phyloP scores from a whole-genome alignment of 2,888 invertebrate species.

The Xanthia togata region DNA sequence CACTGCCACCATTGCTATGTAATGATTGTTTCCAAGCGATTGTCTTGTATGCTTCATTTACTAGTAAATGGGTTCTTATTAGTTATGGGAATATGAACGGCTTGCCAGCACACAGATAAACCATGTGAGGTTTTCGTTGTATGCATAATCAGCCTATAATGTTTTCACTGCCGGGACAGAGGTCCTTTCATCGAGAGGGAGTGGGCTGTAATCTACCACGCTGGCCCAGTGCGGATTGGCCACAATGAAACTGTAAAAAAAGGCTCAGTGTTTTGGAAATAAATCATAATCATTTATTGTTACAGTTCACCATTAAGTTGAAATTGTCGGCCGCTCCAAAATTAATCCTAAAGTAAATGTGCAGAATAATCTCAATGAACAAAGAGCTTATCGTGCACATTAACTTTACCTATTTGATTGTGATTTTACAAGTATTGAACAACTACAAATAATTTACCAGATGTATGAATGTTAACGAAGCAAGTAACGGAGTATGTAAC shows the following conservation, averaged over 20 bases:
- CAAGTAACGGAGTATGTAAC: too few relatives aligned
- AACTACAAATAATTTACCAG: not conserved
- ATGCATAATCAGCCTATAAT: not conserved
- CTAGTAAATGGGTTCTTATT: not conserved
- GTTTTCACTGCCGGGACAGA: too few relatives aligned
- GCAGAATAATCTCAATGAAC: not conserved
- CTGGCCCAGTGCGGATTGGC: too few relatives aligned
- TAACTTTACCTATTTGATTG: not conserved
- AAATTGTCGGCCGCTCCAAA: not conserved
- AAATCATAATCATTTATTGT: not conserved
- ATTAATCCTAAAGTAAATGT: not conserved
- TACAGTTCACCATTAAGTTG: not conserved
- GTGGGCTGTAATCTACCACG: too few relatives aligned
- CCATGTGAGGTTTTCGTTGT: not conserved
- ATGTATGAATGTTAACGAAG: too few relatives aligned
- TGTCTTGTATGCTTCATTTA: slow-evolving; percentile 1
- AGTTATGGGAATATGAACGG: not conserved
- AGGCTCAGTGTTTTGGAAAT: not conserved
- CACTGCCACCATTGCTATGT: not conserved
- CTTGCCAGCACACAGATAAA: not conserved
- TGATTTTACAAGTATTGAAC: not conserved
- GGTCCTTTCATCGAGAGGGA: too few relatives aligned
- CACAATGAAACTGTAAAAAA: not conserved
- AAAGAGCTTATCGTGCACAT: too few relatives aligned
- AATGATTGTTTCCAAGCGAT: slow-evolving; percentile 20